These are phyloP conservation scores for Eulemur rubriventer DNA, from an alignment of 2,797 vertebrate species.

Conservation along the genomic window DNA sequence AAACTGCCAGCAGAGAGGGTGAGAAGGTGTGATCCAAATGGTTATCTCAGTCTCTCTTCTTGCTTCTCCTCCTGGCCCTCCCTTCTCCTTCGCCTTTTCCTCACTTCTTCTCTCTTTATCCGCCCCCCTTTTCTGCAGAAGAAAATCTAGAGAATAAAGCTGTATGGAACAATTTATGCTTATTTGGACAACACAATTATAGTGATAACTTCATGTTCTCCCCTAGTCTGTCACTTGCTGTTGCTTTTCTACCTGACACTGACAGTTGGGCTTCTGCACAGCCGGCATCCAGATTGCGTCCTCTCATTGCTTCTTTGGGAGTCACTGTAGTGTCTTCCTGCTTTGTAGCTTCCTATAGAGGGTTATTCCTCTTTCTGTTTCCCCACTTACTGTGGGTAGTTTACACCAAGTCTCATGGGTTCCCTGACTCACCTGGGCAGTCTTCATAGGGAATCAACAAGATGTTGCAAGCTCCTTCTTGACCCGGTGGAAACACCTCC, in stretches of 20 bases:
- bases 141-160: neutral
- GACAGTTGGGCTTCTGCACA: neutral
- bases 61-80: neutral
- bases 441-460: neutral
- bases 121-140: neutral
- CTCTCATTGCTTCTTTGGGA: neutral
- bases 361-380: neutral
- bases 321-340: neutral
- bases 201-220: neutral
- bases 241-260: neutral
- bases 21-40: neutral
- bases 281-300: too few species aligned
- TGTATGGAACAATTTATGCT: neutral
- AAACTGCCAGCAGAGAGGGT: neutral
- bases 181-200: neutral
- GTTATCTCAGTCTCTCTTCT: neutral
- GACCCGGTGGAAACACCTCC: neutral
- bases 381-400: neutral
- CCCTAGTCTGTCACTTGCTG: neutral
- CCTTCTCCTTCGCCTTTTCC: neutral
- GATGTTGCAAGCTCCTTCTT: neutral
- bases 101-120: neutral
- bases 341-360: neutral
- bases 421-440: neutral
- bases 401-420: neutral